Evolutionary conservation across 2,888 invertebrate genomes (phyloP), one percentile per base, ranked within the genome.

Genomic region (Apamea anceps): DNA sequence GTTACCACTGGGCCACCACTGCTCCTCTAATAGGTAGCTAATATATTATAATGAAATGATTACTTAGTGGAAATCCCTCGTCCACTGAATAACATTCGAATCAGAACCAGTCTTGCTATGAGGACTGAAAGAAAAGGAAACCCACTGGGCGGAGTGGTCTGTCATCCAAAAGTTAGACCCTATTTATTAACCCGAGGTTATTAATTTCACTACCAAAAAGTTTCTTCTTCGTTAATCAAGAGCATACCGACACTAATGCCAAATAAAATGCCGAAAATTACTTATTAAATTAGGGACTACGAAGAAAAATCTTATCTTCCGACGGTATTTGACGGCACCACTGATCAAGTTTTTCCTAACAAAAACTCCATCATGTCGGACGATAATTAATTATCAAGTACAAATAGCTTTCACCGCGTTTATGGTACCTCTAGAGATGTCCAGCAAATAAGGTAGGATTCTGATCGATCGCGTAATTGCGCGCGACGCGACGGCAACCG

Each of bases 381-480:
- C n/a, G 68, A 81, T 73, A 79, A 87, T 87, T 77, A 87, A 84
- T 85, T 80, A 81, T 78, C 67, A 66, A 65, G 80, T 71, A 85
- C 78, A 84, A 80, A 80, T 77, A 75, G 79, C 80, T 88, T 86
- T 89, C 78, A 70, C 78, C 75, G 66, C 77, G 37, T 79, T 82
- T 82, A 88, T 75, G 77, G 77, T 75, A 73, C 79, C 86, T 72
- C 66, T 79, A 88, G 82, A 72, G 71, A 81, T 80, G 68, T 77
- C 32, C 75, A 80, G 75, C 85, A 81, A 87, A 89, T 84, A 87
- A 90, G 89, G 89, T 89, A 87, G 85, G 77, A 77, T 80, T 74
- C 82, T 84, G 89, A 88, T 88, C 77, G 88, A 84, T 85, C 72
- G 78, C 65, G 82, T 86, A 91, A 90, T 91, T 85, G 84, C 81